These are phyloP conservation scores for Sarcophaga peregrina DNA, from an alignment of 1,140 invertebrate species.

Conservation along the genomic window DNA sequence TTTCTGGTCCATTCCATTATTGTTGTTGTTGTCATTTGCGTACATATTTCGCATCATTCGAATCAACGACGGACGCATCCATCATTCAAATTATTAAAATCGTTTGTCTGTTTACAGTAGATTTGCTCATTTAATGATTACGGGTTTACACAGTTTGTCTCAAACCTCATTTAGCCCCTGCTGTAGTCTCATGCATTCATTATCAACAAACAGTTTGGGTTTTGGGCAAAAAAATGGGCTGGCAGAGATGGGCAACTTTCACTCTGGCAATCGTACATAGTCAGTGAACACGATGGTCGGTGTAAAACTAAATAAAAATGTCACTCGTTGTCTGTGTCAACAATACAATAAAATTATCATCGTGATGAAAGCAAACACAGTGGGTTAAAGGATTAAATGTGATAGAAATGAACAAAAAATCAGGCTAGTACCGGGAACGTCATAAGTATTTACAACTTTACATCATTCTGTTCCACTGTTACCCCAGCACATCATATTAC, in stretches of 20 bases:
- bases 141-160: neutral
- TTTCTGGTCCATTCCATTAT: neutral
- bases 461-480: too few relatives aligned
- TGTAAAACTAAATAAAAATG: neutral
- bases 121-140: constrained; percentile 27
- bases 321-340: constrained; percentile 19
- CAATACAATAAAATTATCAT: constrained; percentile 8
- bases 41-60: neutral
- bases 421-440: neutral
- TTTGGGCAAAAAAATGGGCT: neutral
- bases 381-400: neutral
- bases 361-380: neutral
- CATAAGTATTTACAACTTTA: too few relatives aligned
- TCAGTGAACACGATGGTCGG: too few relatives aligned
- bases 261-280: too few relatives aligned
- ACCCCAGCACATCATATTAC: neutral
- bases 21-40: neutral
- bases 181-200: neutral
- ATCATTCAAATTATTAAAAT: constrained; percentile 25
- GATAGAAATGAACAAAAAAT: neutral
- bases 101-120: constrained; percentile 24
- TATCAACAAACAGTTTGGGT: too few relatives aligned
- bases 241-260: neutral
- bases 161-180: neutral
- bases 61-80: too few relatives aligned